Percentiles rank a stretch among this genome's conserved stretches.
Conservation (phyloP, 2,797 vertebrate species). For the Acomys russatus region DNA sequence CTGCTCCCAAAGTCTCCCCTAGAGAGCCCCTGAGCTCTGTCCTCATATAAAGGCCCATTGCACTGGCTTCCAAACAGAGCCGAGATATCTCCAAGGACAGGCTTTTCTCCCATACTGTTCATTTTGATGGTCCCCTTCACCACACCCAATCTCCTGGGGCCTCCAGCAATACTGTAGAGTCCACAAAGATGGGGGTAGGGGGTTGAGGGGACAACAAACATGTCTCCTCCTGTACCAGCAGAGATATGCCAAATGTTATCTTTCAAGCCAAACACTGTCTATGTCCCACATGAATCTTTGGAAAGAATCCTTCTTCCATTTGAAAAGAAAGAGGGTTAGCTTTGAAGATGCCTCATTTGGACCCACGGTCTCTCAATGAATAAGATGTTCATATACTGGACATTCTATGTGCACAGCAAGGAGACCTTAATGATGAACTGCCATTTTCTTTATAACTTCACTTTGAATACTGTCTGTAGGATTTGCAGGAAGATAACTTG, state of each 20-base stretch:
- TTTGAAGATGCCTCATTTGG: not conserved
- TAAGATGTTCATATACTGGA: not conserved
- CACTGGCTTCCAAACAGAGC: not conserved
- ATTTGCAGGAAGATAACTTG: not conserved
- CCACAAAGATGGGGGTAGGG: not conserved
- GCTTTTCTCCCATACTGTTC: not conserved
- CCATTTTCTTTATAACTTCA: not conserved
- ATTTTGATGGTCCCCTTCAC: not conserved
- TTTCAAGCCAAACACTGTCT: constrained; percentile 38
- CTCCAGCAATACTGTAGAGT: not conserved
- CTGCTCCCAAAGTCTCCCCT: not conserved
- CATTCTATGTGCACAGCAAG: not conserved
- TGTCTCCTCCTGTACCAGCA: not conserved
- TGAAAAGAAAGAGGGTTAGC: not conserved
- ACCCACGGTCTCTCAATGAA: too few species aligned
- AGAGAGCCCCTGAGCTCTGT: not conserved
- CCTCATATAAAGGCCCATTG: not conserved
- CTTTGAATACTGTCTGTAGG: not conserved
- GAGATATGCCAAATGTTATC: not conserved
- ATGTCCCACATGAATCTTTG: not conserved
- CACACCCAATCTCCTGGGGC: not conserved
- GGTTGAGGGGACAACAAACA: too few species aligned
- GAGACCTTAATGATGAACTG: not conserved
- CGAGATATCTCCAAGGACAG: not conserved
- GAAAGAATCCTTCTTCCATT: constrained; percentile 35